Base-by-base conservation (phyloP, 2,797 vertebrate genomes). In the Halcyon smyrnensis region DNA sequence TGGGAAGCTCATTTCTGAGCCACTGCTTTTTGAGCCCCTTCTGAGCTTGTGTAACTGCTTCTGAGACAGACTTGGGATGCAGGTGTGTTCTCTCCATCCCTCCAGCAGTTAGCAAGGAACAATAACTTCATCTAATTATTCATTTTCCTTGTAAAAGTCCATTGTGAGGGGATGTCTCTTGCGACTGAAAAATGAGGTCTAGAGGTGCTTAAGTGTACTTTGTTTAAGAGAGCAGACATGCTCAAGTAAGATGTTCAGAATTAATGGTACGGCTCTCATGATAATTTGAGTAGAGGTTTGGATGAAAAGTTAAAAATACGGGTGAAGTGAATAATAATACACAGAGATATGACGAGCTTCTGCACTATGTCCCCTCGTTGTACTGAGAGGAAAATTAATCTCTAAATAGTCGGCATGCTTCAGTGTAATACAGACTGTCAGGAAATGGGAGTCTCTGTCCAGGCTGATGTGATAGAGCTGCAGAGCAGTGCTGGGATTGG, bases 211-310 rank as follows among this genome's bases (percentile, higher is more conserved):
- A 59, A 80, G 83, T n/a, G 9, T 77, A 84, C 93, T 95, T 95
- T 93, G 93, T 96, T 93, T 84, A 89, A 96, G 87, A 90, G 94
- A 89, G 63, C 2, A 91, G 90, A 93, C 89, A 43, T 15, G 83
- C 89, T 86, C 59, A 71, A 95, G 60, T 86, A 91, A 92, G 68
- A 91, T 95, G 95, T 89, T 96, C 83, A 24, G 65, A 96, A 93
- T 97, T 96, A 96, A 97, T 92, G 85, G 78, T 86, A 75, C 90
- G 93, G 92, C 93, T 93, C 95, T 97, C 91, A 24, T 81, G 95
- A 45, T 93, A 84, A 97, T 96, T 94, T 21, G 69, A 94, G 65
- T 78, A 90, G 94, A 87, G 95, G 73, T 77, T 94, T 87, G 94
- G 90, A 91, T 82, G 90, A 68, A 86, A 96, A 97, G 90, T 93